Percentiles rank a stretch among this genome's conserved stretches.
Evolutionary conservation across 2,113 vertebrate species (phyloP).

Genomic region (Microtus richardsoni): DNA sequence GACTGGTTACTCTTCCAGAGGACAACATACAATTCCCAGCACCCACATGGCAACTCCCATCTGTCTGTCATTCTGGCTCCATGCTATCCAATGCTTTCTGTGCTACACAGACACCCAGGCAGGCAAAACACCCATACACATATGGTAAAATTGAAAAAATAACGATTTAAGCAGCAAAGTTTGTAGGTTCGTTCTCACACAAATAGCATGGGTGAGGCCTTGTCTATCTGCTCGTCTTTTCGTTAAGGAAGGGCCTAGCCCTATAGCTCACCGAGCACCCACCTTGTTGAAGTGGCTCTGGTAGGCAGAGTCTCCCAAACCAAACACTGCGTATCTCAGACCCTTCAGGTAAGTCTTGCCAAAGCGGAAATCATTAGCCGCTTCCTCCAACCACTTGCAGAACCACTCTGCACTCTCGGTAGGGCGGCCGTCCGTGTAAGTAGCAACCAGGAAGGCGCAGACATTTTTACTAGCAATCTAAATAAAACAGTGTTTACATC

Average conservation of each 20-base stretch:
- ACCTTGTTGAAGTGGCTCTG: conserved; percentile 93
- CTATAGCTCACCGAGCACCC: background rate
- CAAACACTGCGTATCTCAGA: conserved; percentile 94
- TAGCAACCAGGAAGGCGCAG: conserved; percentile 94
- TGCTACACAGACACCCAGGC: background rate
- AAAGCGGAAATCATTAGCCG: conserved; percentile 93
- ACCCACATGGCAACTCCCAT: background rate
- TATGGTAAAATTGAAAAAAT: background rate
- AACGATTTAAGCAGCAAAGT: background rate
- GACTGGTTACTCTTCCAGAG: background rate
- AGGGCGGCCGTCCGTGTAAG: conserved; percentile 93
- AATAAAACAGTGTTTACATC: background rate
- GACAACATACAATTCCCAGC: background rate
- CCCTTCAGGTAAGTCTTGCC: conserved; percentile 93
- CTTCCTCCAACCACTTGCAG: conserved; percentile 96
- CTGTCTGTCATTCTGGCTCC: background rate
- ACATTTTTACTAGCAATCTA: conserved; percentile 89
- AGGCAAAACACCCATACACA: background rate
- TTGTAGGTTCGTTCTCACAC: background rate
- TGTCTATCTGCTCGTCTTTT: background rate
- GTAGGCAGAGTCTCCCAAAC: conserved; percentile 94
- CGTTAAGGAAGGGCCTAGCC: background rate
- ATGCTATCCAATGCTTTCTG: background rate
- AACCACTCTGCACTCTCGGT: conserved; percentile 93
- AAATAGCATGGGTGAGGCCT: background rate